These are phyloP conservation scores for Megalops atlanticus DNA, from an alignment of 2,113 vertebrate genomes.

Conservation along the genomic window DNA sequence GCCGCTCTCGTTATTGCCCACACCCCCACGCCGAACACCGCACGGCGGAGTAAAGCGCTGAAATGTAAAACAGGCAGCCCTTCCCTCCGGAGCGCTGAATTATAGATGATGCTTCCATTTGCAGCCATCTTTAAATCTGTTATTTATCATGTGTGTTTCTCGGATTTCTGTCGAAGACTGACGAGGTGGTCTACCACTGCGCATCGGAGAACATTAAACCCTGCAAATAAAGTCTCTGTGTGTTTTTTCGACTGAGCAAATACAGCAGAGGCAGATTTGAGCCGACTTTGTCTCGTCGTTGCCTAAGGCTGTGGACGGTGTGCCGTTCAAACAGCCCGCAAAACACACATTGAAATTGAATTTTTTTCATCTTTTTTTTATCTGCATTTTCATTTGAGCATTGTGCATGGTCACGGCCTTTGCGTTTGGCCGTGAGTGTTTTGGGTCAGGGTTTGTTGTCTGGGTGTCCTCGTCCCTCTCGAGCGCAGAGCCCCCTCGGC, in stretches of 20 bases:
- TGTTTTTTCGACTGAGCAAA: not conserved
- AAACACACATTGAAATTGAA: too few species aligned
- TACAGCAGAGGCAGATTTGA: not conserved
- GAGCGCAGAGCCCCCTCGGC: not conserved
- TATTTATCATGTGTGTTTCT: constrained; percentile 52
- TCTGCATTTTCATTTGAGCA: not conserved
- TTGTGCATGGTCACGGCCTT: not conserved
- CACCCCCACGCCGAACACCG: not conserved
- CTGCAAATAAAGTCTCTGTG: not conserved
- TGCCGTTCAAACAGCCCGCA: too few species aligned
- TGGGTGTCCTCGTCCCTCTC: not conserved
- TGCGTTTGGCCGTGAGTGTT: not conserved
- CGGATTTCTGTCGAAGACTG: constrained; percentile 23
- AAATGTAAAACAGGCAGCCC: constrained; percentile 58
- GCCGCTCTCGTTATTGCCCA: not conserved
- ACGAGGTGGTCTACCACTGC: not conserved
- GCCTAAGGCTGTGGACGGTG: not conserved
- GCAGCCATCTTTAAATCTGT: constrained; percentile 65
- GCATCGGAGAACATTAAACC: not conserved
- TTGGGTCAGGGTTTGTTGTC: not conserved
- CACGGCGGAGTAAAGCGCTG: constrained; percentile 42
- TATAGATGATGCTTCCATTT: constrained; percentile 70
- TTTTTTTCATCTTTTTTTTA: too few species aligned
- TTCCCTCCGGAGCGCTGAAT: constrained; percentile 68
- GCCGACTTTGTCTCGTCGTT: not conserved